A percentile compares a stretch with the other conserved stretches of the same genome.
phyloP scores from a whole-genome alignment of 2,888 invertebrate genomes.

The Eustalomyia histrio region DNA sequence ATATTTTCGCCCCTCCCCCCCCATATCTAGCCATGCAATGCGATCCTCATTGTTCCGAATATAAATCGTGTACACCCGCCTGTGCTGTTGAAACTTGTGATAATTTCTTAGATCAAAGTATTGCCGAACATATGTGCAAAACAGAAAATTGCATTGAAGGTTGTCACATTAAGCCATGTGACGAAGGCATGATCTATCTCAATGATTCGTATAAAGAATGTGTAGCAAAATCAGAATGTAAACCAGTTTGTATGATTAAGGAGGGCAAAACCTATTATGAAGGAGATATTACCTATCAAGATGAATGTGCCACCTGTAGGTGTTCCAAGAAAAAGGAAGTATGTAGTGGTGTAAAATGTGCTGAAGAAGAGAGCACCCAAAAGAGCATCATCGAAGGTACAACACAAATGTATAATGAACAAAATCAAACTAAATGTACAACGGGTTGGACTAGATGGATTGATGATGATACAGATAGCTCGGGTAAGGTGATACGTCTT shows the following conservation, averaged over 20 bases:
- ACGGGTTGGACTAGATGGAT: constrained; percentile 91
- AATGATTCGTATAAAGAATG: constrained; percentile 86
- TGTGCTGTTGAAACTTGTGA: constrained; percentile 93
- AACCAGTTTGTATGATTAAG: constrained; percentile 85
- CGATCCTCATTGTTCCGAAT: constrained; percentile 88
- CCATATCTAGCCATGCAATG: constrained; percentile 88
- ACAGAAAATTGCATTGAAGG: constrained; percentile 91
- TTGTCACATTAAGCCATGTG: constrained; percentile 88
- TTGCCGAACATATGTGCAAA: constrained; percentile 84
- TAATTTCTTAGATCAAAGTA: constrained; percentile 84
- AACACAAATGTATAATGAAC: constrained; percentile 71
- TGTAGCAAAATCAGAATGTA: constrained; percentile 86
- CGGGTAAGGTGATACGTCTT: constrained; percentile 71
- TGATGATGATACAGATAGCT: constrained; percentile 80
- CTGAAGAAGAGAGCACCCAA: constrained; percentile 53
- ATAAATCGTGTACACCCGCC: constrained; percentile 89
- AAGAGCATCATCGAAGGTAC: constrained; percentile 64
- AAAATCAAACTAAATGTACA: constrained; percentile 80
- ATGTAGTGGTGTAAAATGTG: constrained; percentile 87
- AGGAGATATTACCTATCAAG: constrained; percentile 87
- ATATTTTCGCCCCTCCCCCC: no score
- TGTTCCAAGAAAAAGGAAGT: constrained; percentile 86
- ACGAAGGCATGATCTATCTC: constrained; percentile 86
- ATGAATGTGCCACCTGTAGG: constrained; percentile 89
- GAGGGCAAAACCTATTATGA: constrained; percentile 86